These are phyloP conservation scores for Eremobia ochroleuca DNA, from an alignment of 2,888 invertebrate species.

Conservation along the genomic window DNA sequence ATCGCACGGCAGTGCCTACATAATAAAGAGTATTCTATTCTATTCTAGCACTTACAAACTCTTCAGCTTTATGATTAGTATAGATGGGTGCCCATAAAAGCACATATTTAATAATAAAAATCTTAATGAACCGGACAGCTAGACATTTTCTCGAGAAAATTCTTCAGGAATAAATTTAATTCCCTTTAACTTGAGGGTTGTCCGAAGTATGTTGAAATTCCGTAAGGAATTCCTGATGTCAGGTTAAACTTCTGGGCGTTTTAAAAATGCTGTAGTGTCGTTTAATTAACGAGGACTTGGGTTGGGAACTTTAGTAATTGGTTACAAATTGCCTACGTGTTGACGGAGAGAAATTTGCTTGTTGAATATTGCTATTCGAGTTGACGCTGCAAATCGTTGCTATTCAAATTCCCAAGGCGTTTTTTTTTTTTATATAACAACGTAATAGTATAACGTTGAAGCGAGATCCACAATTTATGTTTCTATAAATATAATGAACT, in stretches of 20 bases:
- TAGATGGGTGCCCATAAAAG: neutral
- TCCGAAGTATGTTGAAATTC: constrained; percentile 18
- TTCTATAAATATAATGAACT: too few species aligned
- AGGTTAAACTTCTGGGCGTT: constrained; percentile 17
- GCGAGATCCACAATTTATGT: too few species aligned
- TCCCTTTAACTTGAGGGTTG: constrained; percentile 49
- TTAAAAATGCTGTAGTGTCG: constrained; percentile 19
- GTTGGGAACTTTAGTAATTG: neutral
- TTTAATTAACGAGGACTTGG: constrained; percentile 5
- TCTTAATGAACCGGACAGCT: constrained; percentile 50
- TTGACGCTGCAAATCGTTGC: neutral
- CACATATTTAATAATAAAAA: constrained; percentile 35
- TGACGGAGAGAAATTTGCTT: neutral
- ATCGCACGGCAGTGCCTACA: too few species aligned
- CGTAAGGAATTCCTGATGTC: constrained; percentile 4
- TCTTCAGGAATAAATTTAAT: constrained; percentile 47
- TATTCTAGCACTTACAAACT: too few species aligned
- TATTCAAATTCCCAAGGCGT: neutral
- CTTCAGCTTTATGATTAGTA: neutral
- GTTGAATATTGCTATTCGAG: constrained; percentile 9
- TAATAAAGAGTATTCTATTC: too few species aligned
- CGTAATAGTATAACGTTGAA: too few species aligned
- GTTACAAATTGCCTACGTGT: neutral
- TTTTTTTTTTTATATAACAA: neutral
- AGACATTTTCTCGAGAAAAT: constrained; percentile 56